Base-by-base conservation (phyloP, 2,113 vertebrate species). In the crab-eating macaque (Macaca fascicularis) region DNA sequence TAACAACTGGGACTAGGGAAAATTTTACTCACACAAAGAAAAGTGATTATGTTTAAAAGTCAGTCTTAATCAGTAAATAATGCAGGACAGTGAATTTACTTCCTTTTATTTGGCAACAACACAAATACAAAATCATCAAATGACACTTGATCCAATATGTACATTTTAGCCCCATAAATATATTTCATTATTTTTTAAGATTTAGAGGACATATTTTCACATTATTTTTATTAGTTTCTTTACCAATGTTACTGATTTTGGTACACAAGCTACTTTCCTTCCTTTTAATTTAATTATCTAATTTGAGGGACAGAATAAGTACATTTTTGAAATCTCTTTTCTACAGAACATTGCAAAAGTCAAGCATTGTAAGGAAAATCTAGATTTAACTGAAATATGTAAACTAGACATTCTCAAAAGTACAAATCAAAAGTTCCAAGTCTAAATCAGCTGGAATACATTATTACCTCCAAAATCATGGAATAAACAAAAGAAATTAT, bases 401-500 rank as follows among this genome's bases (percentile, higher is more conserved):
- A 75, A 97, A 92, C 35, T 45, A 95, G 8, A 85, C 17, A 72
- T 79, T 90, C 19, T 92, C 32, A 19, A 90, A 96, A 94, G 84
- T 64, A 87, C 75, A 50, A 93, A 88, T 88, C 45, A 61, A 96
- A 97, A 96, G 93, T 85, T 94, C 78, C 35, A 90, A 87, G 38
- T 85, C 50, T 96, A 96, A 97, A 90, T 93, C 91, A 97, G 50
- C n/a, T 90, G 5, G 88, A 97, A 17, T 91, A 97, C 72, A 64
- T 89, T 92, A 98, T 74, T 50, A 96, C 94, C 82, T 96, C 32
- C 82, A 89, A 40, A 98, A 97, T 94, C 80, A 95, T 48, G 2
- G 1, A 74, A 95, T 97, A 93, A 96, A 97, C 90, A 97, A 98
- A 98, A 98, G 48, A 75, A 97, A 98, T 98, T 82, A 90, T 35